These are phyloP conservation scores for Liopterus haemorrhoidalis DNA, from an alignment of 2,888 invertebrate genomes.

Conservation along the genomic window DNA sequence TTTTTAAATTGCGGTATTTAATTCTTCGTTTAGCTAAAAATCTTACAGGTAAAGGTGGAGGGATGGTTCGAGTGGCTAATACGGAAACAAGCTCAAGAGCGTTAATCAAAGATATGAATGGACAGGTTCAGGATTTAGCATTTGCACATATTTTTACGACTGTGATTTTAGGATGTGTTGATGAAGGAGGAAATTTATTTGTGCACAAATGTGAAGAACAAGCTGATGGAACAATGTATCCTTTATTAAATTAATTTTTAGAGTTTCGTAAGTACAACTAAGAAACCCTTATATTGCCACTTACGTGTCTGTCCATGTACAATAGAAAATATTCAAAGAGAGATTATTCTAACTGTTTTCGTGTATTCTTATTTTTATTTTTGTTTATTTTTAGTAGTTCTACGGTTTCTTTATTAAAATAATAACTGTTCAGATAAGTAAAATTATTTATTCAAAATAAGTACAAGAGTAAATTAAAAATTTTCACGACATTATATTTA, in stretches of 20 bases:
- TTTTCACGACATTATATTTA: constrained; percentile 1
- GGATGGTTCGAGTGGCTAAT: constrained; percentile 80
- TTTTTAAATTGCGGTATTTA: neutral
- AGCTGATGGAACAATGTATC: constrained; percentile 53
- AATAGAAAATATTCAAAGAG: too few species aligned
- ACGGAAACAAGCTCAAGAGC: constrained; percentile 67
- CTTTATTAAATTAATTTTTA: constrained; percentile 39
- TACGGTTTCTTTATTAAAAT: constrained; percentile 8
- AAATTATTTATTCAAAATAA: neutral
- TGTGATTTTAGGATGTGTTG: constrained; percentile 79
- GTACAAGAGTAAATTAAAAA: constrained; percentile 8
- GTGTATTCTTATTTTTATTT: constrained; percentile 10
- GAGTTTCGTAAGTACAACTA: too few species aligned
- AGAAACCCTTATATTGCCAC: too few species aligned
- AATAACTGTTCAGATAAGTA: neutral
- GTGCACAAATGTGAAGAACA: constrained; percentile 69
- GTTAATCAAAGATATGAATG: constrained; percentile 80
- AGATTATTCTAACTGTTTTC: too few species aligned
- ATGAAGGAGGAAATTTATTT: constrained; percentile 76
- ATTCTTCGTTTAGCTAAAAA: constrained; percentile 15
- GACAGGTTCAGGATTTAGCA: constrained; percentile 83
- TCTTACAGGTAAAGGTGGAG: constrained; percentile 47
- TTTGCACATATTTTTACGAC: constrained; percentile 79
- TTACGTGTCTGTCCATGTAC: neutral
- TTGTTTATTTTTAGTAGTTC: too few species aligned